Evolutionary conservation across 2,888 invertebrate genomes (phyloP), one percentile per base, ranked within the genome.

Genomic region (Agrilus cyanescens): DNA sequence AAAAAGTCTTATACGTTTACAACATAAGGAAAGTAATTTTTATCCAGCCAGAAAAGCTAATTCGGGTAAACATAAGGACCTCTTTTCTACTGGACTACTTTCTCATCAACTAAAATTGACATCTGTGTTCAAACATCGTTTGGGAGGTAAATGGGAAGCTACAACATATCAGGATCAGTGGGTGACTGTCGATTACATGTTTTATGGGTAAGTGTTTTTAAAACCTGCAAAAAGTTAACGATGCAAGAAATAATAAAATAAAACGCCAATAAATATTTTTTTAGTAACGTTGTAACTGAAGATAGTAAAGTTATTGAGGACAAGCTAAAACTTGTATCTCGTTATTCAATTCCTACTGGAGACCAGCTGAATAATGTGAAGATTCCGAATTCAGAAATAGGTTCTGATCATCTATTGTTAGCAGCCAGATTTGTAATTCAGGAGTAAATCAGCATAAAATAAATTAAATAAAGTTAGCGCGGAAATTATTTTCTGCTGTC

Each of bases 141-240:
- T 70, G 41, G 46, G 53, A n/a, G 43, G 53, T 1, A 62, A 67
- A 36, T 44, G 41, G 0, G 82, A 81, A 57, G 85, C 80, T 0
- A 85, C 90, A 4, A 89, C 91, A 0, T 76, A 72, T 61, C 93
- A 93, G 56, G 68, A 77, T 38, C 60, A 67, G 36, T 86, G 86
- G 84, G 66, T 80, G 40, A 84, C 80, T 0, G 93, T 95, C 0
- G 95, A 96, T 67, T 94, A 93, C 60, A 90, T 96, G 46, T 90
- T 93, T 63, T 90, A 85, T 53, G 80, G 79, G 76, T 80, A 66
- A 45, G 30, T 43, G 18, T 38, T n/a, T n/a, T n/a, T n/a, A n/a
- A n/a, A n/a, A 18, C 3, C 18, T 18, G 5, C 18, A 3, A 18
- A 18, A 18, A 18, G 3, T 18, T 18, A 38, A n/a, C n/a, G n/a